phyloP scores from a whole-genome alignment of 1,140 invertebrate genomes.

The Glomeris maerens region DNA sequence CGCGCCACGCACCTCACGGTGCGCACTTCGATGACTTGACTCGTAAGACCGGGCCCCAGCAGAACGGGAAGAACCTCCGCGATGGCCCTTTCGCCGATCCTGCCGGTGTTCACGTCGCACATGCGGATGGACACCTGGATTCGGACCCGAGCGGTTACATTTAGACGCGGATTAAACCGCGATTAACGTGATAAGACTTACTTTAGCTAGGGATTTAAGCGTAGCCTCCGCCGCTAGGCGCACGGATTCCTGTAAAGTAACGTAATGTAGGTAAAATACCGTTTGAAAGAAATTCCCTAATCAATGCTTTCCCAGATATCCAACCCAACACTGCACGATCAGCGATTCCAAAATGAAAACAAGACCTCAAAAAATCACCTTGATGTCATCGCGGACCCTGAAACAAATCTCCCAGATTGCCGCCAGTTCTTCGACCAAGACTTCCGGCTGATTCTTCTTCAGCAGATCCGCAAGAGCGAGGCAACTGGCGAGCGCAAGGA shows the following conservation, averaged over 20 bases:
- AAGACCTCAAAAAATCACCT: too few species aligned
- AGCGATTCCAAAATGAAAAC: too few species aligned
- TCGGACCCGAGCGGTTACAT: conserved; percentile 2
- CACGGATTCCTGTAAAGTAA: conserved; percentile 40
- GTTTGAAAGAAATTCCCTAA: too few species aligned
- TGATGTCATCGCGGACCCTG: conserved; percentile 83
- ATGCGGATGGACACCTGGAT: conserved; percentile 56
- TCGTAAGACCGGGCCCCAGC: conserved; percentile 59
- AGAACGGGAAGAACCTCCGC: conserved; percentile 62
- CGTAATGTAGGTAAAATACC: not conserved
- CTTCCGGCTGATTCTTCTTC: conserved; percentile 35
- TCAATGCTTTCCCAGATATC: not conserved
- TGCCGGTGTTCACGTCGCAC: conserved; percentile 57
- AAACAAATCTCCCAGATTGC: conserved; percentile 71
- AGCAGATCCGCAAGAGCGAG: conserved; percentile 69
- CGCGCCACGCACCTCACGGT: conserved; percentile 42
- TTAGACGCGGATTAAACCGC: not conserved
- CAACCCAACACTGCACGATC: too few species aligned
- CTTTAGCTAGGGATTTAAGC: conserved; percentile 60
- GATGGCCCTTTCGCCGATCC: conserved; percentile 59
- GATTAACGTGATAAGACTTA: conserved; percentile 28
- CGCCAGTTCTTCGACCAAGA: conserved; percentile 39
- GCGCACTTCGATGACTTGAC: conserved; percentile 61
- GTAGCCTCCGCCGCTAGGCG: conserved; percentile 61
- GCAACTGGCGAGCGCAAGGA: conserved; percentile 38